Percentiles rank a stretch among this genome's conserved stretches.
Evolutionary conservation across 2,797 vertebrate genomes (phyloP).

Genomic region (Coregonus ussuriensis): DNA sequence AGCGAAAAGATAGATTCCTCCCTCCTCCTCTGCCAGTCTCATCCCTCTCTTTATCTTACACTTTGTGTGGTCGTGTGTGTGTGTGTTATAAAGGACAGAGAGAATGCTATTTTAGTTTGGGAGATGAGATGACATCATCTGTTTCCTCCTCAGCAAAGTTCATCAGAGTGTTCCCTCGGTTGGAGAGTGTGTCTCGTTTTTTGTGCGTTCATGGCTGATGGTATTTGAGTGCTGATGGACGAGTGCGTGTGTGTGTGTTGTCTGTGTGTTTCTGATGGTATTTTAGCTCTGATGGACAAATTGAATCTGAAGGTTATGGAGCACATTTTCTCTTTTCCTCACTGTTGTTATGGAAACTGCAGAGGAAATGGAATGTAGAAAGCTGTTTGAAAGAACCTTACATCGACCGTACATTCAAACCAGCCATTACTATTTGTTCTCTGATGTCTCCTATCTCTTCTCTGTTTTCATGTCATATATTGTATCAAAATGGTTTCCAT

Average conservation of each 20-base stretch:
- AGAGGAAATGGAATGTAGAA: constrained; percentile 74
- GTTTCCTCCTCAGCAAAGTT: constrained; percentile 9
- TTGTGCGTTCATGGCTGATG: neutral
- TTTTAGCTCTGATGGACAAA: constrained; percentile 10
- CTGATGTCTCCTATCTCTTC: neutral
- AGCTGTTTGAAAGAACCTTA: constrained; percentile 59
- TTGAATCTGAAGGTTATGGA: constrained; percentile 76
- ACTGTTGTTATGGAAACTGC: constrained; percentile 80
- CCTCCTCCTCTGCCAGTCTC: neutral
- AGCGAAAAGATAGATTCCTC: constrained; percentile 8
- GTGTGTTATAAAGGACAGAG: neutral
- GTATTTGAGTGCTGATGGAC: constrained; percentile 16
- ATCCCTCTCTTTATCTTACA: neutral
- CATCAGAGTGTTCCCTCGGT: constrained; percentile 8
- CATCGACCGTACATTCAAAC: constrained; percentile 47
- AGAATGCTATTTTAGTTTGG: neutral
- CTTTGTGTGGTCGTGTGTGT: neutral
- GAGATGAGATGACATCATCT: neutral
- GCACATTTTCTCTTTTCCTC: constrained; percentile 63
- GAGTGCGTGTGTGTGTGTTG: constrained; percentile 19
- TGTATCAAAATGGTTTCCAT: neutral
- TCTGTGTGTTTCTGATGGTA: constrained; percentile 23
- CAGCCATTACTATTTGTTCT: constrained; percentile 51
- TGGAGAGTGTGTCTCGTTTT: constrained; percentile 7
- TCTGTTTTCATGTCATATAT: neutral